Evolutionary conservation across 2,888 invertebrate species (phyloP).

Genomic region (Periphyllus acericola): DNA sequence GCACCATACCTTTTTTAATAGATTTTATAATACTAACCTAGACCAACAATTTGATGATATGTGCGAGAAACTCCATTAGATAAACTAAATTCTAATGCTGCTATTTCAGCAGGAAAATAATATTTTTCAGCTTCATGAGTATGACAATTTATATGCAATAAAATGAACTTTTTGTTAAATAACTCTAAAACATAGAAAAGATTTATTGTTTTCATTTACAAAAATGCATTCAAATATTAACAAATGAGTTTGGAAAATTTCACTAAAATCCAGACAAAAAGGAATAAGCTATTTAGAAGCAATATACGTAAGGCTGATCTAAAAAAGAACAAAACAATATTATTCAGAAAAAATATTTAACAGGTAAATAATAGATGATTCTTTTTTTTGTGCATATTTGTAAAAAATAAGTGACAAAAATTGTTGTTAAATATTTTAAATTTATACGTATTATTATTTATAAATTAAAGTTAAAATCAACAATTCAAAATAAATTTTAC

Average conservation of each 20-base stretch:
- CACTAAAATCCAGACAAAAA: neutral
- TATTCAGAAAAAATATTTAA: no score
- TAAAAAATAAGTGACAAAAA: no score
- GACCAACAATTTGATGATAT: slow-evolving; percentile 44
- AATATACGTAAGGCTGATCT: no score
- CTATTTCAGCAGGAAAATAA: slow-evolving; percentile 58
- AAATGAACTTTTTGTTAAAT: slow-evolving; percentile 17
- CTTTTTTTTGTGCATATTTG: no score
- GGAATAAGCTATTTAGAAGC: no score
- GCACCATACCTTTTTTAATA: no score
- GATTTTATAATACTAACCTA: slow-evolving; percentile 13
- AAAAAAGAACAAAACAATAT: no score
- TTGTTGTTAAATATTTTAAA: no score
- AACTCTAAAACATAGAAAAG: slow-evolving; percentile 26
- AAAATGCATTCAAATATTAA: neutral
- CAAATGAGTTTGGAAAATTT: neutral
- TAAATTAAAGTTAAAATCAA: no score
- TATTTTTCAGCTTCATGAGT: slow-evolving; percentile 7
- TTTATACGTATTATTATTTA: no score
- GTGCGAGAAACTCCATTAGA: neutral
- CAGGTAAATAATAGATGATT: no score
- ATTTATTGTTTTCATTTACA: neutral
- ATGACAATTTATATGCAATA: slow-evolving; percentile 47
- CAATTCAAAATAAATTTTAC: no score
- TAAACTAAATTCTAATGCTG: slow-evolving; percentile 38